These are phyloP conservation scores for Phalacrocorax brasilianus DNA, from an alignment of 2,113 vertebrate genomes.

Conservation along the genomic window DNA sequence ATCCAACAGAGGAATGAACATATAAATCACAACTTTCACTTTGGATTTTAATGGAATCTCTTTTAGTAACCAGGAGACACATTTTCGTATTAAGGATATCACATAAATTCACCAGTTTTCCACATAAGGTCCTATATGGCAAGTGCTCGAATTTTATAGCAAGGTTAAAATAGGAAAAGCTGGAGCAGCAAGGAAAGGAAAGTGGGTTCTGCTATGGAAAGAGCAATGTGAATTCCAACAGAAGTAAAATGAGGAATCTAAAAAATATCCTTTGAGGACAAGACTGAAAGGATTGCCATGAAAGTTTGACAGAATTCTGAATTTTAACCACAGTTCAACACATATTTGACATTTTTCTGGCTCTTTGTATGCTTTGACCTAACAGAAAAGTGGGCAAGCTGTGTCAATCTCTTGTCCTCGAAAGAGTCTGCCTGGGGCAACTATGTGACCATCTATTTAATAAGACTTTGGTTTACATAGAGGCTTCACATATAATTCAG, in stretches of 20 bases:
- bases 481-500: not conserved
- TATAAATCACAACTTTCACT: not conserved
- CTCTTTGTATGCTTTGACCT: not conserved
- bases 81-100: not conserved
- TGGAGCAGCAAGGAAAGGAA: not conserved
- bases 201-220: not conserved
- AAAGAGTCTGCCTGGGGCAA: not conserved
- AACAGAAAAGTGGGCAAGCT: not conserved
- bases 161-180: not conserved
- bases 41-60: not conserved
- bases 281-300: not conserved
- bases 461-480: not conserved
- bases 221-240: not conserved
- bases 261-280: not conserved
- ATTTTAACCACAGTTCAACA: not conserved
- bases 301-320: not conserved
- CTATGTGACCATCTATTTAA: not conserved
- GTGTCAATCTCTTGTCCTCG: not conserved
- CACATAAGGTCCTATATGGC: rapidly evolving
- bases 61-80: not conserved
- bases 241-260: not conserved
- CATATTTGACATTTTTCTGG: not conserved
- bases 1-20: not conserved
- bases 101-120: not conserved
- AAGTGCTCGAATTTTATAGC: not conserved